Evolutionary conservation across 2,888 invertebrate species (phyloP), one percentile per base, ranked within the genome.

Genomic region (Dendrolimus pini): DNA sequence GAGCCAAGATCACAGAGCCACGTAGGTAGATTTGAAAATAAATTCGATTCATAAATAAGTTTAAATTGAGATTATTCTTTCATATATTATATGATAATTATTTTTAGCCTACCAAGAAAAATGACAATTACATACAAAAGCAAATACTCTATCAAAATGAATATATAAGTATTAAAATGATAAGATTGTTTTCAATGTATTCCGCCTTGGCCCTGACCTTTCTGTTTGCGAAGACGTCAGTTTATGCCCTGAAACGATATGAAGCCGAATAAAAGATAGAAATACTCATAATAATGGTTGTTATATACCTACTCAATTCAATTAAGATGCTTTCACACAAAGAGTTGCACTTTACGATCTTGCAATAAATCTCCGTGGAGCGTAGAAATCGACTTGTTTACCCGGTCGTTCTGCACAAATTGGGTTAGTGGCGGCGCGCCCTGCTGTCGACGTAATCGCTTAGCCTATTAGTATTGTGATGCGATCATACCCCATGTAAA

Each of bases 391-490:
- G 75, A 72, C 75, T 80, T 80, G 83, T 83, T 84, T 85, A 82
- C 78, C 74, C 69, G 77, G 78, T 79, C 83, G 78, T 85, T 85
- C 80, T 78, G 77, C 72, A 73, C 78, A 83, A 88, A 88, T 85
- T 86, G 81, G 85, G 84, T 87, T 85, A 87, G 80, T 77, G 75
- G 76, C 65, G 80, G 79, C 78, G 75, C 80, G 75, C 75, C 80
- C 76, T 69, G 65, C 68, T 72, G 72, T 71, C 78, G 72, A 75
- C 80, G 78, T 86, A 83, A 85, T 85, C 81, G 82, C 78, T 81
- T 80, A 76, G 75, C 77, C 80, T 82, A 82, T 83, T 82, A 80
- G 75, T 76, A 72, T 70, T 71, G 72, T 76, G 82, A 78, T 77
- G 78, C 74, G 82, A 82, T 82, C 81, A 80, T 80, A 70, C 77